These are phyloP conservation scores for Bemisia tabaci DNA, from an alignment of 1,140 invertebrate genomes.

Conservation along the genomic window DNA sequence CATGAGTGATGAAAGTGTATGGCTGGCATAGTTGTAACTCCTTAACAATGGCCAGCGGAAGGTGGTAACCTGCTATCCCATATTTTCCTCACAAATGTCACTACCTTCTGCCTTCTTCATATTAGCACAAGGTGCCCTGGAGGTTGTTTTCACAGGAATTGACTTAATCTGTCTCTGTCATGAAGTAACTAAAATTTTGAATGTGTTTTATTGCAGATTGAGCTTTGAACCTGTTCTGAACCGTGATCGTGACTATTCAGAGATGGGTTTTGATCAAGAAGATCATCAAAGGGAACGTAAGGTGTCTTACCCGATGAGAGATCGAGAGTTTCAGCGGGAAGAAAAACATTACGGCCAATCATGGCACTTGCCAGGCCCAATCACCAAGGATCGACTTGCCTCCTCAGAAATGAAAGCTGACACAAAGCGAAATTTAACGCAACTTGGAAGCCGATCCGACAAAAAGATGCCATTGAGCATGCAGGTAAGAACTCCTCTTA, in stretches of 20 bases:
- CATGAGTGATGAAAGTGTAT: too few relatives aligned
- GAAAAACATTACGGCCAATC: conserved; percentile 19
- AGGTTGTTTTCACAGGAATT: too few relatives aligned
- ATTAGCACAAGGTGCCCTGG: too few relatives aligned
- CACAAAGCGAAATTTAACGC: conserved; percentile 37
- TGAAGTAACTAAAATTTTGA: not conserved
- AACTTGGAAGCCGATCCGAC: conserved; percentile 33
- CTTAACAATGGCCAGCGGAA: too few relatives aligned
- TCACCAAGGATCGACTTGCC: conserved; percentile 45
- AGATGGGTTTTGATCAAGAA: not conserved
- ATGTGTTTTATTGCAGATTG: too few relatives aligned
- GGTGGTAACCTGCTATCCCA: too few relatives aligned
- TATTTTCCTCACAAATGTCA: too few relatives aligned
- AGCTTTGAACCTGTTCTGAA: not conserved
- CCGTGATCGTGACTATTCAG: not conserved
- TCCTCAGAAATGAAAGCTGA: conserved; percentile 41
- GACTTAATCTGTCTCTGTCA: too few relatives aligned
- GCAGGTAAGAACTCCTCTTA: too few relatives aligned
- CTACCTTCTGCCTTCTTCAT: too few relatives aligned
- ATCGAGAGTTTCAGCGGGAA: conserved; percentile 24
- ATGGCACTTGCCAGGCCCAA: conserved; percentile 40
- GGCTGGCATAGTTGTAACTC: too few relatives aligned
- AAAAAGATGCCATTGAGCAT: conserved; percentile 24
- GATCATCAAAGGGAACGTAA: not conserved
- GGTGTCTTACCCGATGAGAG: conserved; percentile 15